Evolutionary conservation across 2,797 vertebrate species (phyloP).

Genomic region (Gambelia wislizenii): DNA sequence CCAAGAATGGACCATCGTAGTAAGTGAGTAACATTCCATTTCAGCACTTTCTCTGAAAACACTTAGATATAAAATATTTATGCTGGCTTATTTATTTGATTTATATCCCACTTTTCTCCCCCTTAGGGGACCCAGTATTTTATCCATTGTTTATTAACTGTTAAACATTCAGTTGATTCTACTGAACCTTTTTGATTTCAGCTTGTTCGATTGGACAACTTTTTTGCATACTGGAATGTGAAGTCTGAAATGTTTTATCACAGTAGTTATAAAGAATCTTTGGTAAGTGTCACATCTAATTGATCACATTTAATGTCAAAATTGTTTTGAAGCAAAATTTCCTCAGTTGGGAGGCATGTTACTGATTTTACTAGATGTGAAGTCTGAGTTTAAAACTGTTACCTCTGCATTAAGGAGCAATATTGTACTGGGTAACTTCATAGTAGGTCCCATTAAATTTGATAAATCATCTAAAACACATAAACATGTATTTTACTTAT

Average conservation of each 20-base stretch:
- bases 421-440: background rate
- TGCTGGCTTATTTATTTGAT: background rate
- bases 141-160: no score
- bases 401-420: background rate
- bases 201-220: slow-evolving; percentile 92
- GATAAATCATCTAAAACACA: no score
- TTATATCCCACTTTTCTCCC: no score
- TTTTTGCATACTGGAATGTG: slow-evolving; percentile 98
- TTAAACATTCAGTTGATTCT: background rate
- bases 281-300: slow-evolving; percentile 84
- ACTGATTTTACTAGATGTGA: background rate
- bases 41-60: background rate
- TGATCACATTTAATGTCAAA: background rate
- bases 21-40: background rate
- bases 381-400: background rate
- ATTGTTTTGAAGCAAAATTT: background rate
- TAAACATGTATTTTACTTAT: background rate
- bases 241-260: slow-evolving; percentile 92
- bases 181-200: slow-evolving; percentile 63
- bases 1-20: no score
- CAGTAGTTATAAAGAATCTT: slow-evolving; percentile 82
- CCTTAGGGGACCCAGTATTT: background rate
- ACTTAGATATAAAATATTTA: background rate
- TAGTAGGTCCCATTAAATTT: background rate
- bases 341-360: background rate